Conservation (phyloP, 2,888 invertebrate species). For the Parasteatoda lunata region DNA sequence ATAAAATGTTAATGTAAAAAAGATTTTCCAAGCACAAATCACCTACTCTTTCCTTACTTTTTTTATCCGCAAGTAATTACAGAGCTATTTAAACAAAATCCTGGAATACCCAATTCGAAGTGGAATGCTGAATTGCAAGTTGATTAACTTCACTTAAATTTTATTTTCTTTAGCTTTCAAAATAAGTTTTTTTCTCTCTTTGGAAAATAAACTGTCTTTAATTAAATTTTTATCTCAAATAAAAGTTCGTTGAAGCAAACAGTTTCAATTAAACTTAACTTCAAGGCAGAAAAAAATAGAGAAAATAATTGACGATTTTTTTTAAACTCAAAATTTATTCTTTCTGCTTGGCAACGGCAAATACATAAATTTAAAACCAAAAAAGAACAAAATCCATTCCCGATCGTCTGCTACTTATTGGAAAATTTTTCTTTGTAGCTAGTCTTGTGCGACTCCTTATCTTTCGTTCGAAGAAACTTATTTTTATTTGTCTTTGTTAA, state of each 20-base stretch:
- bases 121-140: too few relatives aligned
- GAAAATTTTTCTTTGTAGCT: constrained; percentile 24
- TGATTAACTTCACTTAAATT: too few relatives aligned
- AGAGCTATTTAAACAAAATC: too few relatives aligned
- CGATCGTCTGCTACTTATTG: constrained; percentile 14
- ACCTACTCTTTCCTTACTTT: too few relatives aligned
- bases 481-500: not conserved
- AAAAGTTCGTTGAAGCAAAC: not conserved
- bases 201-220: not conserved
- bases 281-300: not conserved
- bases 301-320: not conserved
- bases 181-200: too few relatives aligned
- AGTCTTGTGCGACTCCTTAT: constrained; percentile 23
- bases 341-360: not conserved
- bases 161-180: too few relatives aligned
- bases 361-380: not conserved
- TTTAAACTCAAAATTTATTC: not conserved
- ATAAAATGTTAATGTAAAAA: too few relatives aligned
- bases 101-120: too few relatives aligned
- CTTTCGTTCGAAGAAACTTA: constrained; percentile 26
- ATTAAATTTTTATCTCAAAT: not conserved
- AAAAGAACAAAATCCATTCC: constrained; percentile 15
- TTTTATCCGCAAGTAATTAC: too few relatives aligned
- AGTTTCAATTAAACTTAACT: not conserved
- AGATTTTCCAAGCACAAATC: too few relatives aligned